These are phyloP conservation scores for Chondrilla cf. caribensis DNA, from an alignment of 37 sponge, comb jelly and placozoan species.

Conservation along the genomic window DNA sequence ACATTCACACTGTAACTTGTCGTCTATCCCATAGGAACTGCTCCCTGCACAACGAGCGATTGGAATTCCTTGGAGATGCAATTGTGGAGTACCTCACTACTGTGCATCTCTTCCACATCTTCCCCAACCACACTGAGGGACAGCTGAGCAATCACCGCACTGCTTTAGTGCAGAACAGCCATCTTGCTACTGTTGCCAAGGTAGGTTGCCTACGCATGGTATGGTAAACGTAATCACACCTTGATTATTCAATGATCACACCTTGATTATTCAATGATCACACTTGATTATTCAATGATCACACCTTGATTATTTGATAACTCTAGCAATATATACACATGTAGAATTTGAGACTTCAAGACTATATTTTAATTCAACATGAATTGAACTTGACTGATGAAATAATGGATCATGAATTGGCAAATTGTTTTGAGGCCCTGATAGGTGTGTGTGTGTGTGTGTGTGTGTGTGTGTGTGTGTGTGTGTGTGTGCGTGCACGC, in stretches of 20 bases:
- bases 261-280: too few relatives aligned
- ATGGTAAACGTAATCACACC: not conserved
- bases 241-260: too few relatives aligned
- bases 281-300: too few relatives aligned
- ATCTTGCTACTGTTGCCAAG: conserved; percentile 36
- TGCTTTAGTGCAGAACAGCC: conserved; percentile 57
- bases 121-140: conserved; percentile 45
- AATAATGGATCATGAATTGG: conserved; percentile 11
- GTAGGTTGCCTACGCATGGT: too few relatives aligned
- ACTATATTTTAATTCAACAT: not conserved
- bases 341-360: not conserved
- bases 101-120: conserved; percentile 56
- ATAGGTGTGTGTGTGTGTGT: conserved; percentile 18
- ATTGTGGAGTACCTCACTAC: conserved; percentile 66
- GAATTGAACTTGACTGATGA: not conserved
- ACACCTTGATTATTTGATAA: too few relatives aligned
- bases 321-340: not conserved
- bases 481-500: not conserved
- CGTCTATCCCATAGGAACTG: too few relatives aligned
- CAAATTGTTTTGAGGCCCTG: conserved; percentile 57
- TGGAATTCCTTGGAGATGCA: conserved; percentile 84
- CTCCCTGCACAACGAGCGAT: conserved; percentile 43
- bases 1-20: too few relatives aligned
- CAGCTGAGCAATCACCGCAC: conserved; percentile 40
- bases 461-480: not conserved